Evolutionary conservation across 2,797 vertebrate species (phyloP).

Genomic region (Pangasius larnaudii): DNA sequence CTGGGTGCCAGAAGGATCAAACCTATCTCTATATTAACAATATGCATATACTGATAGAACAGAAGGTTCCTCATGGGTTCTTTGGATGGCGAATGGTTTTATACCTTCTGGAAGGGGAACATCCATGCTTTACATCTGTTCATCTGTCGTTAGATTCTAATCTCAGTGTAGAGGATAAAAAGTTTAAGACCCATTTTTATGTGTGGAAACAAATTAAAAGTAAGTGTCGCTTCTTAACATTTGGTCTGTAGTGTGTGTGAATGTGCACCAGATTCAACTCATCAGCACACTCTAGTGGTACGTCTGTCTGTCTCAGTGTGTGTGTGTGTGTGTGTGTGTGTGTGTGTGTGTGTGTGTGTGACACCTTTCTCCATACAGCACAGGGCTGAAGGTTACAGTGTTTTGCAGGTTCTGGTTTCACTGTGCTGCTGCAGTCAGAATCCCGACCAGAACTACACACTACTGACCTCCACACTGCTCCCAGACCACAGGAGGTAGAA

Average conservation of each 20-base stretch:
- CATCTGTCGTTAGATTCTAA: too few relatives aligned
- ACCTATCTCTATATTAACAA: neutral
- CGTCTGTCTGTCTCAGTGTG: neutral
- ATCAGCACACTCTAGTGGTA: neutral
- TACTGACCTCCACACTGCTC: constrained; percentile 84
- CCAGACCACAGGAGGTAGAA: constrained; percentile 86
- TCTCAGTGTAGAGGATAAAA: too few relatives aligned
- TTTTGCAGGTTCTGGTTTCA: constrained; percentile 83
- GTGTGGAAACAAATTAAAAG: too few relatives aligned
- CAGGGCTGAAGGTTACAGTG: constrained; percentile 87
- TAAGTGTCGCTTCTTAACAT: too few relatives aligned
- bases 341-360: constrained; percentile 18
- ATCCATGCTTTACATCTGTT: too few relatives aligned
- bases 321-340: constrained; percentile 1
- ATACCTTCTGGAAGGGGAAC: too few relatives aligned
- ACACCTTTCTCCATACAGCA: constrained; percentile 88
- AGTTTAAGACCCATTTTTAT: too few relatives aligned
- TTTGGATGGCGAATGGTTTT: neutral
- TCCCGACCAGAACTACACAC: constrained; percentile 78
- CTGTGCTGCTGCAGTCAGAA: constrained; percentile 75
- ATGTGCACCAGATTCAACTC: neutral
- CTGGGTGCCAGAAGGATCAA: too few relatives aligned
- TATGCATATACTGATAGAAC: neutral
- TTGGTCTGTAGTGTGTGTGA: neutral
- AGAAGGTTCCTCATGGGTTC: neutral